Evolutionary conservation across 2,797 vertebrate genomes (phyloP), one percentile per base, ranked within the genome.

Genomic region (Etheostoma nigrum): DNA sequence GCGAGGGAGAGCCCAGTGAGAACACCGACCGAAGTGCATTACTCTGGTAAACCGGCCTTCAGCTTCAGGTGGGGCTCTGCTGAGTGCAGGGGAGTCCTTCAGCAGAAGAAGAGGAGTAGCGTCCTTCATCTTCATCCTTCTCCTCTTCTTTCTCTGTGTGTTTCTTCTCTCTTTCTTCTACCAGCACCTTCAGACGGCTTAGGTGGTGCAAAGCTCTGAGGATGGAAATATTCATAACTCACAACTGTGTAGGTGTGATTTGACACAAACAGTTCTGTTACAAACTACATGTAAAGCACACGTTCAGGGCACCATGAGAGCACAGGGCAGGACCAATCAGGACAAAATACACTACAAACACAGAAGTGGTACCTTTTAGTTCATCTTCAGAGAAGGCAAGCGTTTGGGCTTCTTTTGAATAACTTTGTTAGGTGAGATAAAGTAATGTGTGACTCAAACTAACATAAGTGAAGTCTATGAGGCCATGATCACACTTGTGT

Each of bases 121-220:
- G 83, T 40, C 89, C 89, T 78, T 91, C 89, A 12, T 90, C 87
- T 33, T 84, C 77, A 0, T 89, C 88, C 23, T 79, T 74, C 47
- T 85, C 93, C 0, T 75, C 72, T 1, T 74, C 74, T 13, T 58
- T 44, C 27, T 48, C 57, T 33, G 18, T 1, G n/a, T 4, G 19
- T 57, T 75, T 84, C 55, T 52, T 85, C 55, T 52, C 54, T 55
- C 27, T 57, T 55, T 90, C 77, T 21, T 88, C 89, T 48, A 91
- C 78, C 71, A 91, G 74, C 16, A 72, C 59, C 66, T 93, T 94
- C 91, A 82, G 69, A 52, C 85, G 72, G 77, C 30, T 82, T 84
- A 89, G 86, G 64, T 92, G 90, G 59, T 95, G 94, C 81, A 98
- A 92, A 71, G 96, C 95, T 93, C 97, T 98, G 78, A 66, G 16